Percentiles rank a stretch among this genome's conserved stretches.
Evolutionary conservation across 2,797 vertebrate genomes (phyloP).

Genomic region (Decapterus maruadsi): DNA sequence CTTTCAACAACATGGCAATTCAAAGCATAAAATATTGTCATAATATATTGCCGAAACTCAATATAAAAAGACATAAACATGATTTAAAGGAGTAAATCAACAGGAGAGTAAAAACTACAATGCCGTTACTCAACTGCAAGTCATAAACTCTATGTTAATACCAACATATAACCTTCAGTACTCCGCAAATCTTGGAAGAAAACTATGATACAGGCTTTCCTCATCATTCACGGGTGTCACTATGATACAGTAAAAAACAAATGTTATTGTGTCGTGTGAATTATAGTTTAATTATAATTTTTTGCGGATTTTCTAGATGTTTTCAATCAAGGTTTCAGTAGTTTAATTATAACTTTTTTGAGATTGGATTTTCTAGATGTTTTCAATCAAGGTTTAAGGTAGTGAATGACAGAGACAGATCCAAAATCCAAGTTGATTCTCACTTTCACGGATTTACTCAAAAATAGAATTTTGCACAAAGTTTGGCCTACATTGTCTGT

Average conservation of each 20-base stretch:
- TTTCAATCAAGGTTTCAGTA: background rate
- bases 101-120: background rate
- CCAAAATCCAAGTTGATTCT: background rate
- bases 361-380: background rate
- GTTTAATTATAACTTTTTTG: background rate
- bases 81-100: background rate
- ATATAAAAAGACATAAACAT: background rate
- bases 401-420: too few relatives aligned
- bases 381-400: background rate
- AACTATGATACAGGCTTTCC: background rate
- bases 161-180: background rate
- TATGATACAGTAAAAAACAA: background rate
- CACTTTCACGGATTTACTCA: too few relatives aligned
- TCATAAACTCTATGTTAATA: too few relatives aligned
- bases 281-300: background rate
- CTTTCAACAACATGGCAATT: too few relatives aligned
- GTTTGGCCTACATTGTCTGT: too few relatives aligned
- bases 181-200: background rate
- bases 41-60: background rate
- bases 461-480: too few relatives aligned
- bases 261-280: background rate
- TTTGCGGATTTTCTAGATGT: background rate
- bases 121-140: too few relatives aligned
- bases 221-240: background rate
- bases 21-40: background rate